Percentiles rank a stretch among this genome's conserved stretches.
Conservation (phyloP, 2,113 vertebrate genomes). For the Peromyscus californicus region DNA sequence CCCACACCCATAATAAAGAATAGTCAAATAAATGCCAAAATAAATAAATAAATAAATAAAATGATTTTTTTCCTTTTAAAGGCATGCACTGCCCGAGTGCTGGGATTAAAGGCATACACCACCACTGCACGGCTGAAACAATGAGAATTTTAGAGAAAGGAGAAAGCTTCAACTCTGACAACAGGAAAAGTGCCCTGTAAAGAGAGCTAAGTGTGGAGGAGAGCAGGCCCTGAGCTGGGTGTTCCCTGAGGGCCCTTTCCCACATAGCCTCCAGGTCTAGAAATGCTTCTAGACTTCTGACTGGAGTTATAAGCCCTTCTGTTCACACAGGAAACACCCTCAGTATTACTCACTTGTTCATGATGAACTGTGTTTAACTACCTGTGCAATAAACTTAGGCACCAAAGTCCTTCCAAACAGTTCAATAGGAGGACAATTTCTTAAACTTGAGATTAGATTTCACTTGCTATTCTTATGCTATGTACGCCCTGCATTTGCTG, state of each 20-base stretch:
- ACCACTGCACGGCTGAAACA: too few species aligned
- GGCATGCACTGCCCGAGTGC: too few species aligned
- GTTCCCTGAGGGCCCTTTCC: not conserved
- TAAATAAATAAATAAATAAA: not conserved
- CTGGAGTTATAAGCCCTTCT: not conserved
- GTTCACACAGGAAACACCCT: not conserved
- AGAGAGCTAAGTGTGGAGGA: not conserved
- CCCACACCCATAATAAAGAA: not conserved
- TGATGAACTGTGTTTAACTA: not conserved
- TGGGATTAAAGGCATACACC: too few species aligned
- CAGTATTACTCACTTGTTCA: not conserved
- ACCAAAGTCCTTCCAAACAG: not conserved
- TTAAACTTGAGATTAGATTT: not conserved
- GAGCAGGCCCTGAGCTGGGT: not conserved
- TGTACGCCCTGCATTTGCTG: not conserved
- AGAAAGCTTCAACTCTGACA: not conserved
- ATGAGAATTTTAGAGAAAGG: not conserved
- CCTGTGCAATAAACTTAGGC: not conserved
- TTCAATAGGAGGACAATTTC: not conserved
- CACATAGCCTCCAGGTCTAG: not conserved
- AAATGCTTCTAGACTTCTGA: not conserved
- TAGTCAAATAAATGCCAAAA: not conserved
- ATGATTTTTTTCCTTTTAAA: too few species aligned
- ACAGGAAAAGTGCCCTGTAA: not conserved
- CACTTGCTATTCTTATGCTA: not conserved